phyloP scores from a whole-genome alignment of 1,140 invertebrate species.

The Drosophila ironensis region DNA sequence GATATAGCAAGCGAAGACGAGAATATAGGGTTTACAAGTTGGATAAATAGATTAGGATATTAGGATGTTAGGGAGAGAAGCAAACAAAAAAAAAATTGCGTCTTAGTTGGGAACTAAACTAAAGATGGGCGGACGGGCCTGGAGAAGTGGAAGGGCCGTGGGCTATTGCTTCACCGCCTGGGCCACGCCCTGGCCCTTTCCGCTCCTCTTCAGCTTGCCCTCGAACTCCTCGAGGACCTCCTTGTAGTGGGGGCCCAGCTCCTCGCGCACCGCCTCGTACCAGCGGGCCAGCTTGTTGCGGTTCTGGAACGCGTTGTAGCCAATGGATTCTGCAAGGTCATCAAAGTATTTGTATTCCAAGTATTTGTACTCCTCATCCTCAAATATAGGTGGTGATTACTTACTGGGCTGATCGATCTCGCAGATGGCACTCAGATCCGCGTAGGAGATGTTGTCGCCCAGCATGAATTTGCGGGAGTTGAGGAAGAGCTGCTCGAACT shows the following conservation, averaged over 20 bases:
- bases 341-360: background rate
- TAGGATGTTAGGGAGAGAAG: too few relatives aligned
- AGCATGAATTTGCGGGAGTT: slow-evolving; percentile 85
- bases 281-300: slow-evolving; percentile 85
- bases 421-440: slow-evolving; percentile 90
- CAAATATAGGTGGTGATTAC: slow-evolving; percentile 25
- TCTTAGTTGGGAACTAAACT: slow-evolving; percentile 24
- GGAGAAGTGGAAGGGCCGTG: background rate
- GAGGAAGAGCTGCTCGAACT: slow-evolving; percentile 86
- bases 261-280: slow-evolving; percentile 85
- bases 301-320: slow-evolving; percentile 84
- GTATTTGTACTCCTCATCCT: background rate
- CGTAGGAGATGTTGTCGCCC: slow-evolving; percentile 87
- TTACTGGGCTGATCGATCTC: slow-evolving; percentile 91
- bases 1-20: background rate
- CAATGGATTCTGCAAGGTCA: slow-evolving; percentile 83
- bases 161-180: slow-evolving; percentile 54
- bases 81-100: slow-evolving; percentile 8
- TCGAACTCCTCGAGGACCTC: slow-evolving; percentile 64
- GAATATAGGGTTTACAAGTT: background rate
- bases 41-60: background rate
- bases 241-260: slow-evolving; percentile 83
- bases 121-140: slow-evolving; percentile 9
- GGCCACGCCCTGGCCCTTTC: slow-evolving; percentile 48
- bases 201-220: slow-evolving; percentile 56